Percentiles rank a stretch among this genome's conserved stretches.
phyloP scores from a whole-genome alignment of 2,113 vertebrate species.

The Macquaria ambigua region DNA sequence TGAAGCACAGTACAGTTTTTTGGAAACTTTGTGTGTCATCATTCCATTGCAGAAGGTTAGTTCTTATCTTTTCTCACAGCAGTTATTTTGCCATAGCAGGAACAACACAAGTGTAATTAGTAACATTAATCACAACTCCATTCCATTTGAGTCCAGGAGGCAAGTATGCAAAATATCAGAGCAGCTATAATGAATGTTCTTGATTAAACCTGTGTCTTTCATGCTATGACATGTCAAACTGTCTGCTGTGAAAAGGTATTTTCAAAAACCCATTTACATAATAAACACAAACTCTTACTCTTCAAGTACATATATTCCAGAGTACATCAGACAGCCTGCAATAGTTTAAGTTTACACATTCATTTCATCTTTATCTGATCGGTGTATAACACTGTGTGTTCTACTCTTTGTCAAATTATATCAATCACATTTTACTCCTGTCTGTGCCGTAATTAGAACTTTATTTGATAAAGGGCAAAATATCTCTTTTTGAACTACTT shows the following conservation, averaged over 20 bases:
- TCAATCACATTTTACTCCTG: too few species aligned
- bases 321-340: neutral
- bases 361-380: neutral
- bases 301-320: neutral
- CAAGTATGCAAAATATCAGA: too few species aligned
- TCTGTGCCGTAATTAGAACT: too few species aligned
- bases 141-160: too few species aligned
- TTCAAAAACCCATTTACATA: neutral
- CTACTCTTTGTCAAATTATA: neutral
- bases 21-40: neutral
- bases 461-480: too few species aligned
- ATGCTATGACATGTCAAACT: neutral
- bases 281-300: neutral
- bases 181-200: neutral
- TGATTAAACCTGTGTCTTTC: neutral
- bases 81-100: neutral
- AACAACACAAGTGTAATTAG: neutral
- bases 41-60: neutral
- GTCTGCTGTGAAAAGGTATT: neutral
- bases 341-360: neutral
- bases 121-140: neutral
- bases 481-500: too few species aligned
- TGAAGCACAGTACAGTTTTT: neutral
- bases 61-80: too few species aligned
- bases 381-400: neutral